A percentile compares a stretch with the other conserved stretches of the same genome.
Conservation (phyloP, 1,140 invertebrate species). For the Anastrepha ludens region DNA sequence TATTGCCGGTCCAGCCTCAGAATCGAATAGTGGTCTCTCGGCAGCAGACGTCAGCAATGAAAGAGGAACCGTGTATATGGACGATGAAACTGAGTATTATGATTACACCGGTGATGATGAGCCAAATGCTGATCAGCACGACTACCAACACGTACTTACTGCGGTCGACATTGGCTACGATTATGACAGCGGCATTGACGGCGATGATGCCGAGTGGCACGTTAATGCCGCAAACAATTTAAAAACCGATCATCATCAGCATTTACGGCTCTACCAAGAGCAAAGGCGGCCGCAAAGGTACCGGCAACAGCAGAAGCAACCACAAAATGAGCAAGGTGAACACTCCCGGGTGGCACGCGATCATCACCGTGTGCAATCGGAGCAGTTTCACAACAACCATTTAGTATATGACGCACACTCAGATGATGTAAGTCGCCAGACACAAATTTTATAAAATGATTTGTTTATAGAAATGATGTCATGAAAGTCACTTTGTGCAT, state of each 20-base stretch:
- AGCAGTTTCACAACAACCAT: not conserved
- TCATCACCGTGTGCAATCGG: constrained; percentile 26
- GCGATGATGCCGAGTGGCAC: not conserved
- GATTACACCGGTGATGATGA: constrained; percentile 16
- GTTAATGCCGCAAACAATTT: too few species aligned
- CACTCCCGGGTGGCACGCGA: constrained; percentile 24
- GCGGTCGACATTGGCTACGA: not conserved
- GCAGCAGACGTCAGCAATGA: not conserved
- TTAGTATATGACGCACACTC: constrained; percentile 1
- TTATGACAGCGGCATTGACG: constrained; percentile 29
- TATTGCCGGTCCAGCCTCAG: not conserved
- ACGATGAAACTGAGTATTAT: constrained; percentile 27
- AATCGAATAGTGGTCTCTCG: not conserved
- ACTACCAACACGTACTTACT: not conserved
- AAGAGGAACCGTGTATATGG: not conserved
- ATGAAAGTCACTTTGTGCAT: not conserved
- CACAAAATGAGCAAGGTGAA: not conserved
- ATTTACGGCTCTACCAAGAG: not conserved
- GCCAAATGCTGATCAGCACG: not conserved
- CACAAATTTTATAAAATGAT: not conserved
- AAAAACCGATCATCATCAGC: not conserved
- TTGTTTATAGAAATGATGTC: not conserved
- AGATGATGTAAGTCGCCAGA: constrained; percentile 32
- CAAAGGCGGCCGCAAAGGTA: constrained; percentile 1
- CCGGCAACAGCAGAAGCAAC: not conserved